phyloP scores from a whole-genome alignment of 2,888 invertebrate species.

The Drosophila greeni region DNA sequence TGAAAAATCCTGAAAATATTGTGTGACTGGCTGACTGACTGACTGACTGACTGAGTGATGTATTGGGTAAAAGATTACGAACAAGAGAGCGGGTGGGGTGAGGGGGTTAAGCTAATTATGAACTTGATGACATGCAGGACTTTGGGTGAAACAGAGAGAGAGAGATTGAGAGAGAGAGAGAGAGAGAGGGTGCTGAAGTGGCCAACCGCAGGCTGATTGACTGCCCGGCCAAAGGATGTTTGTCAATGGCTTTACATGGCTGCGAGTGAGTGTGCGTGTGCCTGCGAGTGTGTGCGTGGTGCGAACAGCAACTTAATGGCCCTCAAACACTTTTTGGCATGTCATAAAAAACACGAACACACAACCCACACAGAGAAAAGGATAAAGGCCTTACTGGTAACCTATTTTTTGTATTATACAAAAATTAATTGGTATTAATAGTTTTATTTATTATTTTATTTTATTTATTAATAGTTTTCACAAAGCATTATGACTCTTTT shows the following conservation, averaged over 20 bases:
- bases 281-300: conserved; percentile 48
- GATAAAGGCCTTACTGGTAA: not conserved
- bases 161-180: conserved; percentile 6
- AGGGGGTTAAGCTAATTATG: conserved; percentile 54
- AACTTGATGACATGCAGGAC: conserved; percentile 58
- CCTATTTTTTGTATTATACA: not conserved
- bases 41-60: conserved; percentile 38
- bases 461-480: not conserved
- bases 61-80: conserved; percentile 41
- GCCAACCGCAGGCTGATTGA: conserved; percentile 59
- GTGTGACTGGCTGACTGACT: conserved; percentile 42
- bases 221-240: conserved; percentile 45
- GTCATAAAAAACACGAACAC: conserved; percentile 64
- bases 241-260: conserved; percentile 39
- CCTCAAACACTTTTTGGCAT: conserved; percentile 71
- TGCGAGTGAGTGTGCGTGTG: conserved; percentile 15
- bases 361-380: conserved; percentile 29
- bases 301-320: conserved; percentile 67
- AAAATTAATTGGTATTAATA: not conserved
- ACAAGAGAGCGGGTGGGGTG: conserved; percentile 21
- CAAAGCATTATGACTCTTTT: too few relatives aligned
- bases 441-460: too few relatives aligned
- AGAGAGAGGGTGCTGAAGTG: conserved; percentile 37
- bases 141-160: conserved; percentile 31
- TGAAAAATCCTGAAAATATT: conserved; percentile 57